Evolutionary conservation across 2,113 vertebrate genomes (phyloP).

Genomic region (Dipodomys ordii): DNA sequence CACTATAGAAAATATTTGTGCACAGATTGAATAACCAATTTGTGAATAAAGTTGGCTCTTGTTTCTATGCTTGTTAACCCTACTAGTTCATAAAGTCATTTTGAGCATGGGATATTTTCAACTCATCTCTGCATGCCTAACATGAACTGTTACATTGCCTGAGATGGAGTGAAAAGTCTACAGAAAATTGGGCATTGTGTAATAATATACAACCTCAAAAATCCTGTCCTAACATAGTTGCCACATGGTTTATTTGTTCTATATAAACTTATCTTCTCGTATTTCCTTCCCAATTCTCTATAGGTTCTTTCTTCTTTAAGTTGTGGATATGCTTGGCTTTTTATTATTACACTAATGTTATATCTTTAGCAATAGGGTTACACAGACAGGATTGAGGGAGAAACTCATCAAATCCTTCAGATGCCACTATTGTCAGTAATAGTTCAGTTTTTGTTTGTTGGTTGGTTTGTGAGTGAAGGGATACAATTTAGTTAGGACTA

Average conservation of each 20-base stretch:
- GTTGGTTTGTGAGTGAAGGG: too few relatives aligned
- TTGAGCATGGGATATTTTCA: neutral
- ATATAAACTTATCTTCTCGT: neutral
- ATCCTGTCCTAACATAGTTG: neutral
- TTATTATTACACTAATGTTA: neutral
- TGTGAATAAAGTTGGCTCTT: neutral
- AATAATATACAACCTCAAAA: neutral
- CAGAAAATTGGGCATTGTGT: neutral
- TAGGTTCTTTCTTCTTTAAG: neutral
- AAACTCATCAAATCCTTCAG: neutral
- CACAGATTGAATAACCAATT: neutral
- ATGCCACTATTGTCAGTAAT: too few relatives aligned
- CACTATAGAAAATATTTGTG: neutral
- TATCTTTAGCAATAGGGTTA: neutral
- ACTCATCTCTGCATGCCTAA: neutral
- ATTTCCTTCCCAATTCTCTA: neutral
- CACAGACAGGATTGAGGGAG: neutral
- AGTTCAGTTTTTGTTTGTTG: neutral
- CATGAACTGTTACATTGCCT: neutral
- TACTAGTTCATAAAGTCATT: neutral
- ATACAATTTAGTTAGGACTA: slow-evolving; percentile 31
- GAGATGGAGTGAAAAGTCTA: neutral
- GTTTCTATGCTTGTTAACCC: neutral
- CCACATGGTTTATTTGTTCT: neutral
- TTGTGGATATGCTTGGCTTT: neutral